Base-by-base conservation (phyloP, 2,888 invertebrate genomes). In the Ophion obscuratus region DNA sequence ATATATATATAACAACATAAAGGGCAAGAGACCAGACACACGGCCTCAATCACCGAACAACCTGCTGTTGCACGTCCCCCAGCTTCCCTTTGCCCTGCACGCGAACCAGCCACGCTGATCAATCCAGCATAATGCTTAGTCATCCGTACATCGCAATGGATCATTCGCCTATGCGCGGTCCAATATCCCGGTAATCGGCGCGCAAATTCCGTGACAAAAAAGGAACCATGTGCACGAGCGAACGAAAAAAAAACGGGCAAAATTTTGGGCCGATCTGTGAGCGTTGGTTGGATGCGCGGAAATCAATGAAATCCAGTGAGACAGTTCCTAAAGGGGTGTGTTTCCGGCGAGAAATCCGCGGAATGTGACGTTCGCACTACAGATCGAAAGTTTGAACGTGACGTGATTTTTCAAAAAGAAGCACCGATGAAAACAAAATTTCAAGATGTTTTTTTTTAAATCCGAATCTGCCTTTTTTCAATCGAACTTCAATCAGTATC, bases 31-130 rank as follows among this genome's bases (percentile, higher is more conserved):
- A 90, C 92, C 92, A 92, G 92, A 92, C 92, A 91, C 92, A 91
- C 90, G 91, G 93, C 92, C 92, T 93, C 93, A 92, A 93, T 93
- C 92, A 92, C 92, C 92, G 90, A 91, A 84, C 84, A 92, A 92
- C 91, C 93, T 92, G 91, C 92, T 79, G 80, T 64, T 70, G 44
- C 66, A 27, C 57, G 31, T 40, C 36, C 44, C 59, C 83, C 24
- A 44, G 27, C 24, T 40, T 24, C 31, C 47, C 59, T 79, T 74
- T 47, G 53, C 67, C 67, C 70, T 71, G n/a, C 53, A 17, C 67
- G 24, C 57, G 44, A 66, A 24, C 64, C 64, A 36, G 64, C 4
- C 53, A 62, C 84, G 64, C 36, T 73, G 90, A 89, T 92, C 92
- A 93, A 93, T 93, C 92, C 92, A 90, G 90, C 90, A 92, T 91